Percentiles rank a stretch among this genome's conserved stretches.
phyloP scores from a whole-genome alignment of 2,888 invertebrate species.

The Amaurobius ferox region DNA sequence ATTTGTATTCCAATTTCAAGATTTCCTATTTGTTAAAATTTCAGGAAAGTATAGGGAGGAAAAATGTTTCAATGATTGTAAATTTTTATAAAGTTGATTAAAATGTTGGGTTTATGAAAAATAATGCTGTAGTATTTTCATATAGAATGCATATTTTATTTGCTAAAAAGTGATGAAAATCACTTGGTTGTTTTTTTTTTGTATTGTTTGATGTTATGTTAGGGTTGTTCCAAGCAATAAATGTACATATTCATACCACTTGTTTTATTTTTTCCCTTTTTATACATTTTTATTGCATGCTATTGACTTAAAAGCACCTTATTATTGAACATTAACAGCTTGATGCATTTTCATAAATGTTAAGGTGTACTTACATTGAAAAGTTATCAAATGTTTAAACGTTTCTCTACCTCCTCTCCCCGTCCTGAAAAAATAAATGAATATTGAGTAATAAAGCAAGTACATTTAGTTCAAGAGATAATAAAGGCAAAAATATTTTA shows the following conservation, averaged over 20 bases:
- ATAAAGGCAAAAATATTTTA: too few relatives aligned
- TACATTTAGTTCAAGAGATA: too few relatives aligned
- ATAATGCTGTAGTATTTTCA: conserved; percentile 50
- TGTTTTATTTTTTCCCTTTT: background rate
- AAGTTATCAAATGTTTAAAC: too few relatives aligned
- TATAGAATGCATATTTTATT: conserved; percentile 48
- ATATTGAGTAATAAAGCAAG: too few relatives aligned
- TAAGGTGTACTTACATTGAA: too few relatives aligned
- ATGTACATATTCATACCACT: conserved; percentile 60
- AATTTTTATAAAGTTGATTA: conserved; percentile 12
- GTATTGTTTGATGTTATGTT: conserved; percentile 60
- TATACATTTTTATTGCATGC: background rate
- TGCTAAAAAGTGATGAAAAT: conserved; percentile 31
- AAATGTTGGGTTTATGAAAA: conserved; percentile 38
- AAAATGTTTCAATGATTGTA: conserved; percentile 9
- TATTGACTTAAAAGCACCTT: too few relatives aligned
- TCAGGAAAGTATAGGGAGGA: background rate
- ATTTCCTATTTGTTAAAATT: conserved; percentile 17
- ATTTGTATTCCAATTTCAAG: too few relatives aligned
- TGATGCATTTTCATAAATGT: too few relatives aligned
- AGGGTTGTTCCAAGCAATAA: conserved; percentile 72
- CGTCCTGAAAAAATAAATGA: too few relatives aligned
- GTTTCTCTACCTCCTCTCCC: too few relatives aligned
- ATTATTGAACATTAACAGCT: too few relatives aligned
- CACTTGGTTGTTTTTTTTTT: conserved; percentile 49